Conservation (phyloP, 2,113 vertebrate species). For the Pygoscelis adeliae region DNA sequence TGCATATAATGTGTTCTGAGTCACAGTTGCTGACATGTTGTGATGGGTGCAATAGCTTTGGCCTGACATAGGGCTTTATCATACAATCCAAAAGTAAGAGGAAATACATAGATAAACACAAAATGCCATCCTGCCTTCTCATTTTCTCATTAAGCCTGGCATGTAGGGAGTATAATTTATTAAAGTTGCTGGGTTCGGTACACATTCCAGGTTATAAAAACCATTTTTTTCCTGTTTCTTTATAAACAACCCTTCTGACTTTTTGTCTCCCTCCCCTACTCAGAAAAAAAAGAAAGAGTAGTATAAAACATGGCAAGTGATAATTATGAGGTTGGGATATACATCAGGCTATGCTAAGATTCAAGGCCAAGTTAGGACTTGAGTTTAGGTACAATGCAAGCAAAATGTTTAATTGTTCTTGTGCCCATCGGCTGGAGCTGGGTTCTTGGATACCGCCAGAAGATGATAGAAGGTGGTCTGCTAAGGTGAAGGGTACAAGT, state of each 20-base stretch:
- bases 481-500: not conserved
- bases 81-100: not conserved
- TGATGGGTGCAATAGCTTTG: not conserved
- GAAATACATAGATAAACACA: not conserved
- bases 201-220: not conserved
- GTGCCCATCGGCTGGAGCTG: not conserved
- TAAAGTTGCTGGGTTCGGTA: not conserved
- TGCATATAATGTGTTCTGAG: constrained; percentile 44
- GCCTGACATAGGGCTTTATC: constrained; percentile 16
- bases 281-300: not conserved
- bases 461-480: not conserved
- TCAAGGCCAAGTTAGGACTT: not conserved
- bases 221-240: not conserved
- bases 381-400: not conserved
- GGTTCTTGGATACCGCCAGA: not conserved
- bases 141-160: not conserved
- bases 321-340: not conserved
- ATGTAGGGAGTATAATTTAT: not conserved
- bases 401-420: not conserved
- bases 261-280: not conserved
- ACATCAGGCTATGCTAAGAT: not conserved
- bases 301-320: not conserved
- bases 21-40: constrained; percentile 57
- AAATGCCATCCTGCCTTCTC: not conserved
- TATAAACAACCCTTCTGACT: not conserved